A percentile compares a stretch with the other conserved stretches of the same genome.
Conservation (phyloP, 2,888 invertebrate species). For the Orchesellides sinensis region DNA sequence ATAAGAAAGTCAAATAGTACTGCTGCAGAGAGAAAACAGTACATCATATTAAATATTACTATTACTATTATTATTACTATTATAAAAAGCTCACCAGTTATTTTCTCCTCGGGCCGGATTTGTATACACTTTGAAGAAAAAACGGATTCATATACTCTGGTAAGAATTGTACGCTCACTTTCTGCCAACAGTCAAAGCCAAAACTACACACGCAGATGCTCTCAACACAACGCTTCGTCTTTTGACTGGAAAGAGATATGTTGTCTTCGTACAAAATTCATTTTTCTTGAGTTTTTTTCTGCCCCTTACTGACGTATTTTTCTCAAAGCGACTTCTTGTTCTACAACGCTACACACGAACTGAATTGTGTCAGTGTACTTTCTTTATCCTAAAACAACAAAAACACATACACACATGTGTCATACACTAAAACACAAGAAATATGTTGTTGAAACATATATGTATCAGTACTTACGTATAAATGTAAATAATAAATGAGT, state of each 20-base stretch:
- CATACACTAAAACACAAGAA: no score
- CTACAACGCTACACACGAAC: not conserved
- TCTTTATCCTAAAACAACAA: no score
- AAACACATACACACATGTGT: no score
- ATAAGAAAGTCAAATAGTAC: conserved; percentile 9
- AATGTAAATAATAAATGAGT: not conserved
- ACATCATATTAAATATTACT: conserved; percentile 30
- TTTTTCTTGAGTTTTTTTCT: conserved; percentile 31
- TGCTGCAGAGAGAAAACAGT: conserved; percentile 14
- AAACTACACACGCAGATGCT: not conserved
- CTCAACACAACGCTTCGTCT: not conserved
- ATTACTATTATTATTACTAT: conserved; percentile 51
- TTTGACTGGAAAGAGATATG: conserved; percentile 10
- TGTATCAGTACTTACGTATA: not conserved
- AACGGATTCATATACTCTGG: conserved; percentile 38
- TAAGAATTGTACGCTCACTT: not conserved
- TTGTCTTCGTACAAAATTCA: conserved; percentile 49
- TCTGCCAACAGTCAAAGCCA: conserved; percentile 31
- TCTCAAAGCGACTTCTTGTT: not conserved
- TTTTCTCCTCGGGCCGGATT: conserved; percentile 21
- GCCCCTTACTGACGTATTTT: conserved; percentile 35
- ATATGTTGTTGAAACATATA: not conserved
- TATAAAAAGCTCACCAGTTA: conserved; percentile 40
- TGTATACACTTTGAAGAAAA: not conserved
- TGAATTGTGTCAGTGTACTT: conserved; percentile 29